Conservation (phyloP, 2,888 invertebrate genomes). For the Volucella inflata region DNA sequence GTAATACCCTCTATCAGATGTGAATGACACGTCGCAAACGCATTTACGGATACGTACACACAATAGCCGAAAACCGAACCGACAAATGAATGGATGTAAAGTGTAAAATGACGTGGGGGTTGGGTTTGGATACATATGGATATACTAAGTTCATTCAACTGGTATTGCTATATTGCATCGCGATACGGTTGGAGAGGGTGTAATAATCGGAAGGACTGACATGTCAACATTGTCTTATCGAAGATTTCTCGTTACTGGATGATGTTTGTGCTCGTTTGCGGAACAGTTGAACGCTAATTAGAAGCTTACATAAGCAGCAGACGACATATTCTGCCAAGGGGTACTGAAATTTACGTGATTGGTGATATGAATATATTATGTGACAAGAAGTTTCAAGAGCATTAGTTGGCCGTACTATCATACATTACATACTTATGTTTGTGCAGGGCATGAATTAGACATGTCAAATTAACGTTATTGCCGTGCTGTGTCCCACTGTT, state of each 20-base stretch:
- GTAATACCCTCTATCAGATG: background rate
- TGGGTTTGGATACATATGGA: background rate
- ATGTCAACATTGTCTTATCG: conserved; percentile 56
- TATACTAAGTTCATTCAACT: conserved; percentile 46
- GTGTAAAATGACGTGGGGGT: too few species aligned
- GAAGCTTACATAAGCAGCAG: background rate
- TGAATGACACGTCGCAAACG: conserved; percentile 46
- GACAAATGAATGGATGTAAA: background rate
- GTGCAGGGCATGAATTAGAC: too few species aligned
- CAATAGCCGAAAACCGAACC: conserved; percentile 10
- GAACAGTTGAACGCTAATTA: conserved; percentile 42
- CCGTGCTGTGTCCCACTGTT: too few species aligned
- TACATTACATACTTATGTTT: too few species aligned
- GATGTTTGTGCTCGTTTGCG: conserved; percentile 47
- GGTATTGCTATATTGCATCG: conserved; percentile 26
- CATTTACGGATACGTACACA: conserved; percentile 45
- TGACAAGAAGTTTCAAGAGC: too few species aligned
- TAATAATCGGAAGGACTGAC: conserved; percentile 35
- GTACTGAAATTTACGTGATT: conserved; percentile 8
- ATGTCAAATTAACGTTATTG: too few species aligned
- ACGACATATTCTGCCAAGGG: background rate
- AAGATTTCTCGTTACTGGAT: conserved; percentile 9
- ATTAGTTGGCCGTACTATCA: too few species aligned
- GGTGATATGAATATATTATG: too few species aligned
- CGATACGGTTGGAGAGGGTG: conserved; percentile 13